Evolutionary conservation across 2,113 vertebrate species (phyloP), one percentile per base, ranked within the genome.

Genomic region (Nyctereutes procyonoides): DNA sequence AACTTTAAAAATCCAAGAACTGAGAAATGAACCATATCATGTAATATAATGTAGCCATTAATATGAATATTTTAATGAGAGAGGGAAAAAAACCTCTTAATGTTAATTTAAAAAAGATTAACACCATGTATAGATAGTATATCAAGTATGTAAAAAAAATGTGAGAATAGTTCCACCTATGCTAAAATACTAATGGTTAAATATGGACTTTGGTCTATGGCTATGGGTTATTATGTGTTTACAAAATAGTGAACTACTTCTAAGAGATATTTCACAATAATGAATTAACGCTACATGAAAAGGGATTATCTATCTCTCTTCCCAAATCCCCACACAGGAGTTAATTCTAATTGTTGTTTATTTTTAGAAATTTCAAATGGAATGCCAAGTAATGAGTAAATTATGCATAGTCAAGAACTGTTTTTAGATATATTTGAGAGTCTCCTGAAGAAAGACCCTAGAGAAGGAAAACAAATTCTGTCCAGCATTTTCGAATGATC

Each of bases 211-310:
- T 90, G 38, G 48, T 81, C 30, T 95, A 77, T 83, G 51, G 86
- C 6, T 73, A 90, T 3, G 1, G 24, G 10, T 87, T 89, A 74
- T 87, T 56, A 24, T 5, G 12, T 81, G 24, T 86, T 93, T 95
- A 67, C 20, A 32, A n/a, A 60, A 90, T 20, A 84, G 15, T 7
- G 5, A 71, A 96, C 92, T 93, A 51, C 56, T 69, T 85, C 88
- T 91, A 58, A 97, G 67, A 74, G 14, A 1, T 24, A 53, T 95
- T 93, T 93, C 53, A 93, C 4, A 95, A 53, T 77, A 87, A 86
- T 19, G 13, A 17, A 58, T 65, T 93, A 77, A 69, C 13, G 51
- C n/a, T 80, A 55, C 48, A 80, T 74, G 24, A 88, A 83, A 88
- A 94, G 10, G 9, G 4, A 76, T 89, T 81, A 17, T 84, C 28